These are phyloP conservation scores for Trinorchestia longiramus DNA, from an alignment of 1,140 invertebrate species.

Conservation along the genomic window DNA sequence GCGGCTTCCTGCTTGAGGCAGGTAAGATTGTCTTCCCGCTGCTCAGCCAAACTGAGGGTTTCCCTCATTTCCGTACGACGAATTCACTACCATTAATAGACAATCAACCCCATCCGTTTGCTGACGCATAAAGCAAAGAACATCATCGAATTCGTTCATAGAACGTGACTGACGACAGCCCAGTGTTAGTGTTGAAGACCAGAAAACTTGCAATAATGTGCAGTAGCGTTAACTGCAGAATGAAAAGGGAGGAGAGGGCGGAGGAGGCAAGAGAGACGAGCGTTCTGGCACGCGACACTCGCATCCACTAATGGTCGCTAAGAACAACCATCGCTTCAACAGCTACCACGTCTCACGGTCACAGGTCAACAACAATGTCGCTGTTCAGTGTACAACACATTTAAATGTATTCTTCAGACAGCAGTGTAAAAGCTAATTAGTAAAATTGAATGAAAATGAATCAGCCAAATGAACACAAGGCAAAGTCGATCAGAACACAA, in stretches of 20 bases:
- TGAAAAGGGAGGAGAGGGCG: background rate
- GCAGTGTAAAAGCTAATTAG: background rate
- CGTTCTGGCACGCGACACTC: background rate
- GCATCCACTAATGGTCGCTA: background rate
- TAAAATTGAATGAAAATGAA: background rate
- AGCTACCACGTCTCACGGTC: background rate
- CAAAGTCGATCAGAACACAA: background rate
- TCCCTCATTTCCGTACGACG: background rate
- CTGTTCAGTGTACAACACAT: background rate
- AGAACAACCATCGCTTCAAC: background rate
- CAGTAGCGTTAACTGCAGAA: background rate
- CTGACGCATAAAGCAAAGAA: background rate
- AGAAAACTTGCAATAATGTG: background rate
- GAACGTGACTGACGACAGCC: background rate
- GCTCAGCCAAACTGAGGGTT: slow-evolving; percentile 3
- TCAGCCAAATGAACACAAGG: background rate
- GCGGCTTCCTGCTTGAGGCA: slow-evolving; percentile 44
- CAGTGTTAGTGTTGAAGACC: background rate
- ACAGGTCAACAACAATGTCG: background rate
- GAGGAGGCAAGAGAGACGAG: background rate
- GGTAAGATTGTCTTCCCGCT: slow-evolving; percentile 12
- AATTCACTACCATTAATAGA: background rate
- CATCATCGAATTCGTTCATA: background rate
- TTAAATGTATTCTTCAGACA: background rate
- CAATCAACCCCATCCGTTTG: background rate